A percentile compares a stretch with the other conserved stretches of the same genome.
These are phyloP conservation scores for Serrognathus titanus DNA, from an alignment of 2,888 invertebrate species.

Conservation along the genomic window DNA sequence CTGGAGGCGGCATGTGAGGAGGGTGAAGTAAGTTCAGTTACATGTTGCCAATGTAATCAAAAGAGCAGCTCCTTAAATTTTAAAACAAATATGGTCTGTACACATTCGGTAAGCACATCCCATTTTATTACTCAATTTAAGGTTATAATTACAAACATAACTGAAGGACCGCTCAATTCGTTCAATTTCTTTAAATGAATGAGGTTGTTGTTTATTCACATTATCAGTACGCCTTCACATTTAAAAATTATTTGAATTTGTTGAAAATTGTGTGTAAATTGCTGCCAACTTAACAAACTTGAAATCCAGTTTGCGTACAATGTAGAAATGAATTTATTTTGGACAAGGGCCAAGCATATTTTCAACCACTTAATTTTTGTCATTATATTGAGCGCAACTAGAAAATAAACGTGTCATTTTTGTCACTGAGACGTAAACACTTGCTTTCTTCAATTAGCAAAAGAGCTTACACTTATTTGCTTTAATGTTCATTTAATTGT, in stretches of 20 bases:
- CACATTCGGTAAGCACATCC: conserved; percentile 21
- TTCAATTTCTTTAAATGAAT: too few relatives aligned
- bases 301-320: background rate
- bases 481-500: too few relatives aligned
- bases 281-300: background rate
- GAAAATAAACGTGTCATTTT: too few relatives aligned
- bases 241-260: background rate
- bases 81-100: conserved; percentile 28
- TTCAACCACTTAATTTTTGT: background rate
- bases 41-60: conserved; percentile 25
- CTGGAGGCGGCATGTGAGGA: conserved; percentile 64
- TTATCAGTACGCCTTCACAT: background rate
- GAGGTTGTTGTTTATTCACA: background rate
- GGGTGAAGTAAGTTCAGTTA: conserved; percentile 56
- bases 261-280: background rate
- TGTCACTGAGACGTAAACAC: too few relatives aligned
- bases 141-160: background rate
- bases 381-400: background rate
- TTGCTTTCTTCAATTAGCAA: too few relatives aligned
- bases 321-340: background rate
- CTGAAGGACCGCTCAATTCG: too few relatives aligned
- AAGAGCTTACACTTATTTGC: too few relatives aligned
- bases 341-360: background rate
- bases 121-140: background rate
- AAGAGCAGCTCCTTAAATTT: conserved; percentile 18